Base-by-base conservation (phyloP, 2,888 invertebrate genomes). In the Bellardia bayeri region DNA sequence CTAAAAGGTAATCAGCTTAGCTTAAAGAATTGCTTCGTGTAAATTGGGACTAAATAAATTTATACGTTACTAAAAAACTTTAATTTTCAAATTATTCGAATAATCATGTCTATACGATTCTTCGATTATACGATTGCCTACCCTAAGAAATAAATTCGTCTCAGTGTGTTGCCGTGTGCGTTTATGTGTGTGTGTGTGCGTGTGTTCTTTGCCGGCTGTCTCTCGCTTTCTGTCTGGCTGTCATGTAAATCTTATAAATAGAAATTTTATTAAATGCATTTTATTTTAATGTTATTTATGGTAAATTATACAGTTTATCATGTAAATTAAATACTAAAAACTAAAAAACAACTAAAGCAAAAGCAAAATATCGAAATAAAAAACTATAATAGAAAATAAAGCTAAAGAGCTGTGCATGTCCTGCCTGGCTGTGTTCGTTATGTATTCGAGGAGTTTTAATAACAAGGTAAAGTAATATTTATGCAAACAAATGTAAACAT, bases 281-380 rank as follows among this genome's bases (percentile, higher is more conserved):
- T 80, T 81, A 78, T 33, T 45, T 23, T 72, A 56, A 85, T 69
- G 23, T 56, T 69, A 75, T 85, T 71, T 87, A 84, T 87, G 87
- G 84, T 87, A 87, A 84, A 87, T 87, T 87, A 87, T 87, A 82
- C 78, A 74, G 74, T 87, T 87, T 87, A 82, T 85, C 82, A 85
- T 85, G 82, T 78, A 85, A 87, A 82, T 87, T 84, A 82, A 85
- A 74, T 85, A 71, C 78, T 76, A 79, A 84, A 82, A 80, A 78
- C 33, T 13, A 72, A 83, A 76, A 75, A 75, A 58, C 11, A 63
- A 75, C 2, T 33, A 84, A 68, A 49, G 11, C 45, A 56, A 13
- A 56, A 30, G 23, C 16, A 33, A 54, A 68, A 64, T 61, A 3
- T 40, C 11, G n/a, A 56, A 37, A 56, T 37, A n/a, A 64, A 58